Evolutionary conservation across 2,113 vertebrate species (phyloP).

Genomic region (Cygnus buccinator): DNA sequence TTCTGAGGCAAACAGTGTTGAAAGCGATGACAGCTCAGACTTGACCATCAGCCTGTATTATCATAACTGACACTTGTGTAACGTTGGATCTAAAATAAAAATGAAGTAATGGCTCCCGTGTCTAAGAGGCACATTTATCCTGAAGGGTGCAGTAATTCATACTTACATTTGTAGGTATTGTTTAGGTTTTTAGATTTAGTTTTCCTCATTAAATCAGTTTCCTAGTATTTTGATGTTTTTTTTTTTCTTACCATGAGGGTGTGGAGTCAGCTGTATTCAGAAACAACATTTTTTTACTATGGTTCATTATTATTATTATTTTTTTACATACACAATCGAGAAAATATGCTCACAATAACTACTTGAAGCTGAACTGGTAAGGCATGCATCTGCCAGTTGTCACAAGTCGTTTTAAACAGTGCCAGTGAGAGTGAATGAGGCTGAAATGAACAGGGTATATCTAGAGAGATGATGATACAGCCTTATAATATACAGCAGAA

Average conservation of each 20-base stretch:
- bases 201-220: not conserved
- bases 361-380: conserved; percentile 10
- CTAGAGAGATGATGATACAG: not conserved
- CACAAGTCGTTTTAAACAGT: not conserved
- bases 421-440: not conserved
- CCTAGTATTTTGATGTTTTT: not conserved
- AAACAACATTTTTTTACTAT: not conserved
- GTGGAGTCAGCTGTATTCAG: not conserved
- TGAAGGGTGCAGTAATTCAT: not conserved
- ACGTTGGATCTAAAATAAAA: not conserved
- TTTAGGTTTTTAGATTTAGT: not conserved
- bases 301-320: not conserved
- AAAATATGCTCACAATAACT: conserved; percentile 18
- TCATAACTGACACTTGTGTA: not conserved
- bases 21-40: not conserved
- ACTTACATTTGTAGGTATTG: not conserved
- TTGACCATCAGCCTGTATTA: not conserved
- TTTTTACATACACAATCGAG: not conserved
- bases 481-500: not conserved
- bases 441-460: not conserved
- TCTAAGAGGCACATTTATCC: not conserved
- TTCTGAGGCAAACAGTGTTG: not conserved
- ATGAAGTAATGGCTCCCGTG: not conserved
- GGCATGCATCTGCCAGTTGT: not conserved
- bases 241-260: not conserved